These are phyloP conservation scores for Calypte anna DNA, from an alignment of 2,113 vertebrate genomes.

Conservation along the genomic window DNA sequence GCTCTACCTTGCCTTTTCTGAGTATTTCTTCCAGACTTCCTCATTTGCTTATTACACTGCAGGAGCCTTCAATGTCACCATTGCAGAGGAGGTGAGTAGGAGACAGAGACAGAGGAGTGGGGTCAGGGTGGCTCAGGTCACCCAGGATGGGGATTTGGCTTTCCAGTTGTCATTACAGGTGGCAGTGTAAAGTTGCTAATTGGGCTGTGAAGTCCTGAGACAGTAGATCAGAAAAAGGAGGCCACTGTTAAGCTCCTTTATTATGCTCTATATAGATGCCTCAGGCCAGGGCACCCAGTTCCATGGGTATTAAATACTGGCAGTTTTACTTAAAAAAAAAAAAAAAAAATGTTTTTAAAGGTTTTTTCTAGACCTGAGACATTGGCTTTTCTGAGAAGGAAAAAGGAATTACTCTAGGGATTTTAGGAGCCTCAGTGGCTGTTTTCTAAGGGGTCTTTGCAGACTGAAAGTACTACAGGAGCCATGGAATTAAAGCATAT, in stretches of 20 bases:
- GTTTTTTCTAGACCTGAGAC: not conserved
- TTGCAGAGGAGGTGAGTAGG: conserved; percentile 71
- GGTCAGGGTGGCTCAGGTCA: not conserved
- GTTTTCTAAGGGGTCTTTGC: not conserved
- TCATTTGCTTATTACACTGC: conserved; percentile 69
- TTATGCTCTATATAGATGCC: not conserved
- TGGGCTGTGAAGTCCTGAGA: not conserved
- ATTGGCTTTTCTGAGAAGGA: not conserved
- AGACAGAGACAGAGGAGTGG: not conserved
- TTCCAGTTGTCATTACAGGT: not conserved
- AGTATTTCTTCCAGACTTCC: conserved; percentile 73
- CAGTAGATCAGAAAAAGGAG: not conserved
- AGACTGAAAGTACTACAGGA: not conserved
- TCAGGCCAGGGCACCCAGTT: not conserved
- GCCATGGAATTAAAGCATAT: not conserved
- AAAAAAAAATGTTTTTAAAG: too few relatives aligned
- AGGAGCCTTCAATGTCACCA: conserved; percentile 68
- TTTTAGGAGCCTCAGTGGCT: not conserved
- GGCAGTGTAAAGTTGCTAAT: not conserved
- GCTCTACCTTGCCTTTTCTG: conserved; percentile 73
- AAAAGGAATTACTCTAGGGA: not conserved
- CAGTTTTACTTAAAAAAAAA: not conserved
- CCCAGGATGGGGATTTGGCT: not conserved
- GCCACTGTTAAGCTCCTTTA: not conserved
- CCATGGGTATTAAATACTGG: not conserved